phyloP scores from a whole-genome alignment of 2,888 invertebrate genomes.

The Microplitis manilae region DNA sequence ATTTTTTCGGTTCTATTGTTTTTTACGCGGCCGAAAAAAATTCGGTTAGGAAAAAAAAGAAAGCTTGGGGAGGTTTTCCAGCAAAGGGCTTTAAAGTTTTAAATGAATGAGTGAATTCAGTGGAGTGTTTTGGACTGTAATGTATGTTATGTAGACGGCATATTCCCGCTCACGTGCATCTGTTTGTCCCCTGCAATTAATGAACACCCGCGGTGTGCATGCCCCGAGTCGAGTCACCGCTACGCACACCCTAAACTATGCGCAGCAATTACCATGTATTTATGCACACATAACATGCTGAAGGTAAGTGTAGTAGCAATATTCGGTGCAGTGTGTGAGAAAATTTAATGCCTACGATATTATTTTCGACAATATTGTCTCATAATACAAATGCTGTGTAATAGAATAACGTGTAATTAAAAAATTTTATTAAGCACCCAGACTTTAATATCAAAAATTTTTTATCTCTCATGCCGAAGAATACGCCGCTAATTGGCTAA shows the following conservation, averaged over 20 bases:
- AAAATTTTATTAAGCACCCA: too few species aligned
- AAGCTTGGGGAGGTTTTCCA: not conserved
- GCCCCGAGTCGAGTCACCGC: too few species aligned
- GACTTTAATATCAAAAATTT: too few species aligned
- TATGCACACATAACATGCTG: not conserved
- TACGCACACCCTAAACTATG: too few species aligned
- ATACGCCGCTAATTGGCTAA: too few species aligned
- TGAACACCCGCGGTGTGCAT: not conserved
- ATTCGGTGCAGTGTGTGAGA: not conserved
- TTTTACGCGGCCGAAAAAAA: not conserved
- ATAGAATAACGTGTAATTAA: too few species aligned
- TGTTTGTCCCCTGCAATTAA: slow-evolving; percentile 9
- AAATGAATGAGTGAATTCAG: not conserved
- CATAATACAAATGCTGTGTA: too few species aligned
- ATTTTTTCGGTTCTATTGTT: not conserved
- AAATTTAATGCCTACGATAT: slow-evolving; percentile 16
- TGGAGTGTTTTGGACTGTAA: slow-evolving; percentile 1
- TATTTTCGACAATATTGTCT: not conserved
- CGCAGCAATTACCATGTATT: not conserved
- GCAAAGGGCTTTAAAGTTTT: not conserved
- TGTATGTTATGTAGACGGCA: not conserved
- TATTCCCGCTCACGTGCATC: slow-evolving; percentile 17
- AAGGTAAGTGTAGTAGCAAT: not conserved
- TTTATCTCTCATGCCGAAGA: too few species aligned
- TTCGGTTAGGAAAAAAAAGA: not conserved